phyloP scores from a whole-genome alignment of 1,140 invertebrate species.

The Drosophila gunungcola region DNA sequence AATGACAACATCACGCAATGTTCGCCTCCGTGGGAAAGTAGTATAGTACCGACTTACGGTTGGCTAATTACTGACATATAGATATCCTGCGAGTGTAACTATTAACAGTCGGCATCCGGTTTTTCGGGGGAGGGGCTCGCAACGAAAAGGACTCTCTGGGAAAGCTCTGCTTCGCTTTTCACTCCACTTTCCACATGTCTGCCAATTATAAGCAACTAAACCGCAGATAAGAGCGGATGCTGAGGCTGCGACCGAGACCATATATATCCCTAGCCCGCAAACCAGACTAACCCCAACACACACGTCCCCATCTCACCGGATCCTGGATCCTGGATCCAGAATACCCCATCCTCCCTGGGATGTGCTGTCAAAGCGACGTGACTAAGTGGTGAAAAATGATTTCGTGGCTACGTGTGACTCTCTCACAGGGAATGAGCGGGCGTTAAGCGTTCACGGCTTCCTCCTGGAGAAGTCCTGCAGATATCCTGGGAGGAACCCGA shows the following conservation, averaged over 20 bases:
- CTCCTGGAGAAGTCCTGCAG: slow-evolving; percentile 23
- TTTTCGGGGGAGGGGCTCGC: neutral
- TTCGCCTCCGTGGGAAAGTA: slow-evolving; percentile 61
- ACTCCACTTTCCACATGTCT: slow-evolving; percentile 63
- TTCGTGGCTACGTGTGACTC: slow-evolving; percentile 80
- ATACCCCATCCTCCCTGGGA: slow-evolving; percentile 20
- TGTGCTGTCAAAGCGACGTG: slow-evolving; percentile 80
- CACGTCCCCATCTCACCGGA: slow-evolving; percentile 9
- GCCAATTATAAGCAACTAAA: slow-evolving; percentile 82
- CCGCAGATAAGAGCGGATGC: slow-evolving; percentile 80
- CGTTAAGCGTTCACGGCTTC: slow-evolving; percentile 65
- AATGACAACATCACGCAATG: slow-evolving; percentile 62
- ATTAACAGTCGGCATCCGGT: slow-evolving; percentile 59
- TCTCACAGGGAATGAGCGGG: slow-evolving; percentile 63
- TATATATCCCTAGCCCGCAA: slow-evolving; percentile 40
- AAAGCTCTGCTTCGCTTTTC: slow-evolving; percentile 38
- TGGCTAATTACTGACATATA: slow-evolving; percentile 58
- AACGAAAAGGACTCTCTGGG: slow-evolving; percentile 43
- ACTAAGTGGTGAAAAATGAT: slow-evolving; percentile 83
- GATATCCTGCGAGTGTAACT: slow-evolving; percentile 47
- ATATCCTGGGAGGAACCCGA: slow-evolving; percentile 18
- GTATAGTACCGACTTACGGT: slow-evolving; percentile 47
- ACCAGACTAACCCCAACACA: slow-evolving; percentile 47
- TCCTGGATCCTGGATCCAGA: slow-evolving; percentile 1
- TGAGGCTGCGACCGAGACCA: slow-evolving; percentile 35